These are phyloP conservation scores for Heterochromis multidens DNA, from an alignment of 2,113 vertebrate genomes.

Conservation along the genomic window DNA sequence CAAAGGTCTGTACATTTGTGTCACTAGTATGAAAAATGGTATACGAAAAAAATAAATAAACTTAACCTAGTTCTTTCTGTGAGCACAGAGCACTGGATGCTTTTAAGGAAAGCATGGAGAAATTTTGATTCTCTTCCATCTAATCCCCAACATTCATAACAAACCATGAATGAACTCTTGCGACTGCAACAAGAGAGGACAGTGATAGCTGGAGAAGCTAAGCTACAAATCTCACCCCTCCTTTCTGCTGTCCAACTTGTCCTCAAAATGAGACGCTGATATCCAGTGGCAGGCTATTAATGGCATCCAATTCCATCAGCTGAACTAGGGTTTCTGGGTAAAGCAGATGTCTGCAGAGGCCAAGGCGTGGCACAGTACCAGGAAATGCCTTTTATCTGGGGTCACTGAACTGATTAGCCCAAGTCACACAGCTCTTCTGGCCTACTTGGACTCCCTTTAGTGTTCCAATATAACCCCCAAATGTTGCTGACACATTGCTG, in stretches of 20 bases:
- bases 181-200: conserved; percentile 32
- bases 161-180: conserved; percentile 1
- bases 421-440: not conserved
- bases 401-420: not conserved
- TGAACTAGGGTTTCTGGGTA: not conserved
- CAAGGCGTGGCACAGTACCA: conserved; percentile 18
- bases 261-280: not conserved
- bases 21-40: not conserved
- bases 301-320: not conserved
- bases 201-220: not conserved
- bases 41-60: not conserved
- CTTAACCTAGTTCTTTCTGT: not conserved
- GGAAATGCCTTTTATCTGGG: conserved; percentile 9
- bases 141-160: not conserved
- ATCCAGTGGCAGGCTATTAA: not conserved
- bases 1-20: not conserved
- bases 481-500: not conserved
- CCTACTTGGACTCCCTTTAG: not conserved
- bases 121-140: not conserved
- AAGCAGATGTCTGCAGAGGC: conserved; percentile 22
- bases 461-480: not conserved
- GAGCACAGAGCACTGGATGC: not conserved
- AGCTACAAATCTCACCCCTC: not conserved
- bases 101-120: not conserved
- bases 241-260: not conserved